phyloP scores from a whole-genome alignment of 2,888 invertebrate genomes.

The Drosophila yooni region DNA sequence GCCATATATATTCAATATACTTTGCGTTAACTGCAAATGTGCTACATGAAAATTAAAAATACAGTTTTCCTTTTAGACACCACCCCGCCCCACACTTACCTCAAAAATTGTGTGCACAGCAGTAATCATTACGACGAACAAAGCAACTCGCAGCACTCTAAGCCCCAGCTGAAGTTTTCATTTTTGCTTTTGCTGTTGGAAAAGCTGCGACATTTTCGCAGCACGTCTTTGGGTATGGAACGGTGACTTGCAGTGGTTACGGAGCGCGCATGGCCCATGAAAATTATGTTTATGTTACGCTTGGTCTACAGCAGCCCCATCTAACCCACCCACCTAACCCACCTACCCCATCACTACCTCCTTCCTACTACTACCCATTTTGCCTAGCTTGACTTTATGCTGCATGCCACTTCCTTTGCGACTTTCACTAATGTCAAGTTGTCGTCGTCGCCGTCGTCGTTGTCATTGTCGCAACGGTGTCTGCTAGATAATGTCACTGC shows the following conservation, averaged over 20 bases:
- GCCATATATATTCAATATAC: constrained; percentile 55
- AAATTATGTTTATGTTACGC: constrained; percentile 76
- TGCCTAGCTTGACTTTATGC: constrained; percentile 57
- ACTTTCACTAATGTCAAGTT: constrained; percentile 80
- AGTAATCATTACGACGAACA: constrained; percentile 56
- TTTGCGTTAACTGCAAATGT: constrained; percentile 45
- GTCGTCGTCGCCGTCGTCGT: constrained; percentile 58
- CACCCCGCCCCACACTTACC: neutral
- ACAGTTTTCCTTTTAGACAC: neutral
- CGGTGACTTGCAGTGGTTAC: constrained; percentile 34
- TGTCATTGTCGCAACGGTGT: constrained; percentile 64
- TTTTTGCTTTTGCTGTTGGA: constrained; percentile 33
- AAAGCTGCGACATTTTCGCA: constrained; percentile 50
- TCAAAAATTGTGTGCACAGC: constrained; percentile 34
- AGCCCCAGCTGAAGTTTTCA: neutral
- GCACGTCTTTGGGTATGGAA: constrained; percentile 20
- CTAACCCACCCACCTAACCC: neutral
- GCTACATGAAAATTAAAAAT: constrained; percentile 60
- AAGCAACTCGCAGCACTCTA: constrained; percentile 9
- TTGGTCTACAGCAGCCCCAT: constrained; percentile 15
- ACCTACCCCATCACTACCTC: neutral
- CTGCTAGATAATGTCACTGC: constrained; percentile 76
- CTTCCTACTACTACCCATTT: neutral
- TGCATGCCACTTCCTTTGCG: constrained; percentile 78
- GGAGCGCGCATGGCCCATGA: constrained; percentile 68